These are phyloP conservation scores for Rhopalosiphum padi DNA, from an alignment of 1,140 invertebrate genomes.

Conservation along the genomic window DNA sequence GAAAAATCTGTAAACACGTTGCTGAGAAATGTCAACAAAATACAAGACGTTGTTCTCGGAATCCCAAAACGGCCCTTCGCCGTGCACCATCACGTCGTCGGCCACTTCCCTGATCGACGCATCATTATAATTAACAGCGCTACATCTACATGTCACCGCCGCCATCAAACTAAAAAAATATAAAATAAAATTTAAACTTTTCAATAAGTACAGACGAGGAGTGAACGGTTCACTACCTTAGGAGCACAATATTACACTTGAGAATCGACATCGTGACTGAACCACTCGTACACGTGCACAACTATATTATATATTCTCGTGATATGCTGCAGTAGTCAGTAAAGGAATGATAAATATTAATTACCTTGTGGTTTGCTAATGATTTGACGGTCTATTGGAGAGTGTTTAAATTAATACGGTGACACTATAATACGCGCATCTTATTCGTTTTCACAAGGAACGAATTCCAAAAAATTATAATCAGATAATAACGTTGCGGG, in stretches of 20 bases:
- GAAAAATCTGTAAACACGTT: slow-evolving; percentile 68
- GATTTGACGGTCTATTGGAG: neutral
- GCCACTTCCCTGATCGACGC: slow-evolving; percentile 48
- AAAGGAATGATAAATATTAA: neutral
- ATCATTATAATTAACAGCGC: neutral
- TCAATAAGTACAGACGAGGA: neutral
- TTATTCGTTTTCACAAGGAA: neutral
- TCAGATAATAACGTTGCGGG: neutral
- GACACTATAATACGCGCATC: neutral
- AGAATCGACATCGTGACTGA: slow-evolving; percentile 4
- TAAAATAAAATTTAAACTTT: neutral
- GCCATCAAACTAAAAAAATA: neutral
- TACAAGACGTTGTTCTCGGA: slow-evolving; percentile 68
- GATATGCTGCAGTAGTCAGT: neutral
- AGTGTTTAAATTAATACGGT: neutral
- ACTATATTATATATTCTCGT: neutral
- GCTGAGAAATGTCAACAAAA: slow-evolving; percentile 72
- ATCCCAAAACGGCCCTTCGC: slow-evolving; percentile 77
- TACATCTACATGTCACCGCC: neutral
- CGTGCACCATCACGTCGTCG: slow-evolving; percentile 63
- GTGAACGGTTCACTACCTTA: neutral
- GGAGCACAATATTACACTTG: neutral
- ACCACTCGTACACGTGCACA: neutral
- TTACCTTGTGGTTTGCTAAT: slow-evolving; percentile 1
- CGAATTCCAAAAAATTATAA: neutral